Evolutionary conservation across 2,113 vertebrate genomes (phyloP).

Genomic region (Silurus glanis): DNA sequence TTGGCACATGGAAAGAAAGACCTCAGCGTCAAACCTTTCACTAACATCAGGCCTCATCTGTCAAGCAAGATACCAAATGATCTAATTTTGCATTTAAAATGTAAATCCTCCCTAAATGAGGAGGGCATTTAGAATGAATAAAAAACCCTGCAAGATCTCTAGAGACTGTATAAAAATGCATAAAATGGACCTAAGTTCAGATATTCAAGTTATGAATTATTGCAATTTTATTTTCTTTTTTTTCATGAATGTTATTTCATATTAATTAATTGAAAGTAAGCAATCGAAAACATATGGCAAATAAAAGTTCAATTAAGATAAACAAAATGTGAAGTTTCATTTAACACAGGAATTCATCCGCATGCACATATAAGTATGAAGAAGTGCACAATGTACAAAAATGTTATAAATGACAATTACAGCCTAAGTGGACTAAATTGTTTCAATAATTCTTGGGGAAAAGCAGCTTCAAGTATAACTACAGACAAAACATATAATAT

Average conservation of each 20-base stretch:
- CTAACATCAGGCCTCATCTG: slow-evolving; percentile 4
- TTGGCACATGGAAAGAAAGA: not conserved
- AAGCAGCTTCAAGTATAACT: not conserved
- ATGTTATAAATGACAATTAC: not conserved
- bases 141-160: not conserved
- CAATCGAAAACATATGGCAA: not conserved
- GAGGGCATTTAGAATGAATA: too few species aligned
- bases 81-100: too few species aligned
- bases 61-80: not conserved
- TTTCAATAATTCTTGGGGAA: not conserved
- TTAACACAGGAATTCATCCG: not conserved
- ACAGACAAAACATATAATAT: not conserved
- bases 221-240: not conserved
- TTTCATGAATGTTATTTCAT: not conserved
- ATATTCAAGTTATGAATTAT: not conserved
- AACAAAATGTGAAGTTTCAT: not conserved
- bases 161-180: not conserved
- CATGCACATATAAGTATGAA: not conserved
- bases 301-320: not conserved
- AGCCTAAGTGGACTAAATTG: not conserved
- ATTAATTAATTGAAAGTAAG: not conserved
- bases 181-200: too few species aligned
- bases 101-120: too few species aligned
- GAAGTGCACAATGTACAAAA: not conserved
- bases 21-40: slow-evolving; percentile 13